These are phyloP conservation scores for Physocephala rufipes DNA, from an alignment of 2,888 invertebrate genomes.

Conservation along the genomic window DNA sequence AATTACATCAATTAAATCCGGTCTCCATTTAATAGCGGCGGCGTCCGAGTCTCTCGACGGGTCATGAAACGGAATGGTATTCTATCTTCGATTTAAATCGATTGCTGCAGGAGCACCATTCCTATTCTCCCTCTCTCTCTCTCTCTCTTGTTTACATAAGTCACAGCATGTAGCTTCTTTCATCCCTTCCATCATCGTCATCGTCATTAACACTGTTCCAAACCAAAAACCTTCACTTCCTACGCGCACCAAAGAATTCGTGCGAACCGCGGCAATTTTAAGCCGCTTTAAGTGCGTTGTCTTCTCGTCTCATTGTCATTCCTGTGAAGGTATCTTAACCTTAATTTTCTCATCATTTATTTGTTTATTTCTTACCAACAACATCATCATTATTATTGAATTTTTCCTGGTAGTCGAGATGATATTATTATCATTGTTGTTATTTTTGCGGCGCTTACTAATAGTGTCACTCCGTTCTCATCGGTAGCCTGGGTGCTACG, in stretches of 20 bases:
- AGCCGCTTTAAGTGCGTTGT: not conserved
- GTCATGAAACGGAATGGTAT: not conserved
- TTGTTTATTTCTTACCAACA: constrained; percentile 22
- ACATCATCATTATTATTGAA: no score
- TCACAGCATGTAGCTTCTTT: not conserved
- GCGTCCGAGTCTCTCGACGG: not conserved
- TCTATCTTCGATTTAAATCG: not conserved
- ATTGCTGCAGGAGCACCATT: not conserved
- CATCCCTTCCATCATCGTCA: not conserved
- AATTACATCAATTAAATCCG: no score
- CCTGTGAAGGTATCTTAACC: constrained; percentile 6
- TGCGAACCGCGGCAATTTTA: not conserved
- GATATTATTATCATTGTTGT: not conserved
- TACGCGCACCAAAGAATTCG: no score
- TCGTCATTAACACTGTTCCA: not conserved
- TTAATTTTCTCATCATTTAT: constrained; percentile 32
- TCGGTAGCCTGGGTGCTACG: not conserved
- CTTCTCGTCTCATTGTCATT: not conserved
- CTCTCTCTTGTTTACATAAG: not conserved
- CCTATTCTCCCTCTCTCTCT: not conserved
- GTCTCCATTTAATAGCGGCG: not conserved
- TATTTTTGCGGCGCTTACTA: no score
- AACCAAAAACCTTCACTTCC: no score
- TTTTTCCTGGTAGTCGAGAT: not conserved
- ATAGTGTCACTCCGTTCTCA: not conserved